These are phyloP conservation scores for Arbacia lixula DNA, from an alignment of 53 echinoderm and acorn worm species.

Conservation along the genomic window DNA sequence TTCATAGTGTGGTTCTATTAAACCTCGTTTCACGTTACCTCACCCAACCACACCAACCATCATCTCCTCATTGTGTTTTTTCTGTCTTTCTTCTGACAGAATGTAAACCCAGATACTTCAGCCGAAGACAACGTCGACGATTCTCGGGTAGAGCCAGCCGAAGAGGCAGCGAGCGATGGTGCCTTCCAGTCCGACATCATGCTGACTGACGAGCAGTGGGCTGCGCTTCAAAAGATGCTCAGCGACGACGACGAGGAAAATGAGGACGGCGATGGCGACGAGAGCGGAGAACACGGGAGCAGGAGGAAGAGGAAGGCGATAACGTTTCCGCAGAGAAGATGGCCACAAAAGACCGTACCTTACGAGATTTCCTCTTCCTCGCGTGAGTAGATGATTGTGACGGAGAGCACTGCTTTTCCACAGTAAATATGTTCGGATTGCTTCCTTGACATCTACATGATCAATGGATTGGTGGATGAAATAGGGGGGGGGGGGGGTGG, in stretches of 20 bases:
- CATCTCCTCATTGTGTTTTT: too few species aligned
- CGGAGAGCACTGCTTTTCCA: background rate
- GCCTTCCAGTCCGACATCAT: slow-evolving; percentile 61
- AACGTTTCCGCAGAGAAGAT: background rate
- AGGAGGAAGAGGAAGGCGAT: slow-evolving; percentile 39
- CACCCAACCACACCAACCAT: too few species aligned
- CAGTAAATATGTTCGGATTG: too few species aligned
- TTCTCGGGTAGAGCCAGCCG: background rate
- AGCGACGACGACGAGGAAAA: slow-evolving; percentile 6
- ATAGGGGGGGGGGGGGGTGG: too few species aligned
- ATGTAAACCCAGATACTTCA: too few species aligned
- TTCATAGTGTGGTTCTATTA: too few species aligned
- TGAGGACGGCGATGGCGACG: background rate
- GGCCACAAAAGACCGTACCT: slow-evolving; percentile 40
- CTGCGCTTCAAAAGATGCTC: background rate
- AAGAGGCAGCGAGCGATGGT: slow-evolving; percentile 4
- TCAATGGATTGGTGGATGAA: too few species aligned
- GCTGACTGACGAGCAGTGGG: slow-evolving; percentile 19
- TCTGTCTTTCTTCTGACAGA: too few species aligned
- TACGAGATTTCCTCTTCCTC: slow-evolving; percentile 15
- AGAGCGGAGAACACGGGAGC: background rate
- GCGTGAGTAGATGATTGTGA: background rate
- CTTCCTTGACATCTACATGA: too few species aligned
- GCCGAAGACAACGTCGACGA: background rate
- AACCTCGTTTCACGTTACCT: too few species aligned